phyloP scores from a whole-genome alignment of 2,113 vertebrate species.

The Cygnus buccinator region DNA sequence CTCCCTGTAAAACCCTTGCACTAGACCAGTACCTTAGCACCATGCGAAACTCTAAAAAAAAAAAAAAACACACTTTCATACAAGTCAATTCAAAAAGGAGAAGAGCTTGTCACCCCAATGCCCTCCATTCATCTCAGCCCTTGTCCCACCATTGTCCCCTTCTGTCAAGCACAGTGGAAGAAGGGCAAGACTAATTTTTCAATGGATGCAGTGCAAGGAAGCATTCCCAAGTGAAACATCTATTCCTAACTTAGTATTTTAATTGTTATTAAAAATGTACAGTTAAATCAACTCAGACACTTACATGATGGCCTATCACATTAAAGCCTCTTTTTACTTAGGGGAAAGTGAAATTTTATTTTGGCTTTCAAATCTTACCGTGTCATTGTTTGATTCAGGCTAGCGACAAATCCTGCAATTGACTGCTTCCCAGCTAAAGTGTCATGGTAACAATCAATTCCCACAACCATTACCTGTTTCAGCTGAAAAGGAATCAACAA shows the following conservation, averaged over 20 bases:
- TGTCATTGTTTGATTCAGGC: conserved; percentile 89
- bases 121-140: not conserved
- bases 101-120: not conserved
- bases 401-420: conserved; percentile 91
- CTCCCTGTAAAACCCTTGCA: rapidly evolving
- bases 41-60: rapidly evolving
- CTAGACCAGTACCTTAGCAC: not conserved
- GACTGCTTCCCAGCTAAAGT: conserved; percentile 84
- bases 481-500: conserved; percentile 74
- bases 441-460: conserved; percentile 96
- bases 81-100: not conserved
- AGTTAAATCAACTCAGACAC: not conserved
- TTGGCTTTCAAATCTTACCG: conserved; percentile 76
- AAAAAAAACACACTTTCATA: not conserved
- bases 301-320: not conserved
- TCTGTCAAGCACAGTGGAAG: not conserved
- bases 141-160: not conserved
- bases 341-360: not conserved
- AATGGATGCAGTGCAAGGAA: not conserved
- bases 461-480: conserved; percentile 93
- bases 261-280: not conserved
- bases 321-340: not conserved
- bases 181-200: not conserved
- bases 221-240: too few relatives aligned
- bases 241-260: not conserved